Conservation (phyloP, 2,797 vertebrate species). For the Anguilla marmorata region DNA sequence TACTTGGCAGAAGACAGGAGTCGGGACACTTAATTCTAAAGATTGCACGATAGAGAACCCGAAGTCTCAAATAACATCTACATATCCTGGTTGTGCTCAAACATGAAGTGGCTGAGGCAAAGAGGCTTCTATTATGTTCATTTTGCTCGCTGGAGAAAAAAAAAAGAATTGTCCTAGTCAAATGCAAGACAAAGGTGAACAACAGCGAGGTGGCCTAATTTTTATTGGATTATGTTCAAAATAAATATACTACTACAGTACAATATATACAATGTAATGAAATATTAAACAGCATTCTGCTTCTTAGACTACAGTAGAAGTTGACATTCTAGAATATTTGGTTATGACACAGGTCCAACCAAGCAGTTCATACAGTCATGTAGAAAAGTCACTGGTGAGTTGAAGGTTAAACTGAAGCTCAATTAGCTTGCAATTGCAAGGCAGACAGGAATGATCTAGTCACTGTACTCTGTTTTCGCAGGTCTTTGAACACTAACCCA, state of each 20-base stretch:
- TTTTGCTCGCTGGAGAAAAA: not conserved
- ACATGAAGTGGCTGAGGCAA: not conserved
- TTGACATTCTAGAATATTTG: not conserved
- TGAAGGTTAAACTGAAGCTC: not conserved
- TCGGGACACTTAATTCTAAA: not conserved
- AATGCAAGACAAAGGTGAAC: not conserved
- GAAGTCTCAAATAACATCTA: not conserved
- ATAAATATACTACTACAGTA: not conserved
- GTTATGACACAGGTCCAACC: not conserved
- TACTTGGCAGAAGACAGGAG: not conserved
- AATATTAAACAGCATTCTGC: not conserved
- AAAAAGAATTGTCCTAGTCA: not conserved
- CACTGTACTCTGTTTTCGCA: not conserved
- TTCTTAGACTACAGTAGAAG: not conserved
- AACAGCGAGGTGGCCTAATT: not conserved
- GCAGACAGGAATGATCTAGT: not conserved
- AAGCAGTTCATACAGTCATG: not conserved
- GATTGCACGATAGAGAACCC: not conserved
- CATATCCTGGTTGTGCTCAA: conserved; percentile 12
- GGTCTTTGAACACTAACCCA: not conserved
- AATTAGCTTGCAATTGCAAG: not conserved
- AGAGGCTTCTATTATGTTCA: not conserved
- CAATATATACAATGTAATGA: not conserved
- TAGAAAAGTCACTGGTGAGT: not conserved
- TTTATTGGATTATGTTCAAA: not conserved